Base-by-base conservation (phyloP, 1,140 invertebrate genomes). In the Procambarus virginalis region DNA sequence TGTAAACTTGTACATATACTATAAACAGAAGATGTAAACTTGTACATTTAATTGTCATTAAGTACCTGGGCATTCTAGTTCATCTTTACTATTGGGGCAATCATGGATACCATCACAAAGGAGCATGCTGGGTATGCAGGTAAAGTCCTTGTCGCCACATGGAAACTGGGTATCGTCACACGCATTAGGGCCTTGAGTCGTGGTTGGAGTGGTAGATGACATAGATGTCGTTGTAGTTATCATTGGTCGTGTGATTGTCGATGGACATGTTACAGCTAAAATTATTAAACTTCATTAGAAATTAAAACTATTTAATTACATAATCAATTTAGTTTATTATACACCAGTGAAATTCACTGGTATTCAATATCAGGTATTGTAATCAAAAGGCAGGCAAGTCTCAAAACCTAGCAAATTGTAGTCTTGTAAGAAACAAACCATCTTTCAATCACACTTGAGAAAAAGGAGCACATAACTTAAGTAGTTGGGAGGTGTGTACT, bases 121-220 rank as follows among this genome's bases (percentile, higher is more conserved):
- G 68, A 92, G 92, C 10, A 55, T 22, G 34, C 82, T 58, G 48
- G 91, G 92, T 79, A 94, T 91, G 85, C 94, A 94, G 58, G 91
- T 76, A 45, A 93, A 94, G 88, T 93, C 93, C 91, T 93, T 93
- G 92, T 95, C 95, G 83, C 93, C 92, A 93, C 95, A 95, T 46
- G 55, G 5, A 17, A 80, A 70, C 46, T 87, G 48, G 14, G 55
- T 70, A 58, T 9, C 6, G 9, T n/a, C 8, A 49, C 77, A 80
- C 3, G 77, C 3, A 10, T 22, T 22, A n/a, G 85, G 46, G 10
- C 6, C 58, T 45, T 20, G 12, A 14, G 80, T 83, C 2, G 80
- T 58, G n/a, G 45, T 64, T 4, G 4, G 12, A 22, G 80, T 48
- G 60, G 60, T 64, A 4, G 49, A 6, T n/a, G 51, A 51, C 2